These are phyloP conservation scores for Macroramphosus scolopax DNA, from an alignment of 2,797 vertebrate species.

Conservation along the genomic window DNA sequence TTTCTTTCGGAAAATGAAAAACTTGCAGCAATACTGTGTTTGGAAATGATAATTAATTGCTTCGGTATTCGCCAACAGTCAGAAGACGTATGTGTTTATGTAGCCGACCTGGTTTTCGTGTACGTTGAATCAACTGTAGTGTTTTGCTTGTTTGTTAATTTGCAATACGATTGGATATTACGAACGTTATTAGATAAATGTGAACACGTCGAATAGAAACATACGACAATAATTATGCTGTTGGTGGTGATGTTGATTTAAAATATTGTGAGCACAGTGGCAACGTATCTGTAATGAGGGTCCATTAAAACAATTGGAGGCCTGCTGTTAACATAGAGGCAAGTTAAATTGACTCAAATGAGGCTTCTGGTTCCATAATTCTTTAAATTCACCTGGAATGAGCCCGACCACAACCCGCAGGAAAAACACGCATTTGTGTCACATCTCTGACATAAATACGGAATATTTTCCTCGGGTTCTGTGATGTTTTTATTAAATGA, in stretches of 20 bases:
- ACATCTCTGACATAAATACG: conserved; percentile 55
- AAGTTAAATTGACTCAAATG: conserved; percentile 50
- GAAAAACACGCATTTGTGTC: conserved; percentile 51
- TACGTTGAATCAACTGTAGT: too few species aligned
- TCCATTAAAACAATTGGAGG: conserved; percentile 23
- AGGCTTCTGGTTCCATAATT: conserved; percentile 55
- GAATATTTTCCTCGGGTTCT: conserved; percentile 31
- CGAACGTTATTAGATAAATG: too few species aligned
- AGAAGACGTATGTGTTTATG: too few species aligned
- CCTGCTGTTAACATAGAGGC: conserved; percentile 35
- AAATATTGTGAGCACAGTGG: conserved; percentile 13
- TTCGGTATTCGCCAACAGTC: too few species aligned
- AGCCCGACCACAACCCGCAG: conserved; percentile 37
- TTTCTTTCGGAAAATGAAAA: too few species aligned
- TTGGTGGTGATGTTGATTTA: conserved; percentile 1
- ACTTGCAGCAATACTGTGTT: too few species aligned
- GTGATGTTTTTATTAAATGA: conserved; percentile 54
- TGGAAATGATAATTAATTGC: too few species aligned
- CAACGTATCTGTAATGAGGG: conserved; percentile 14
- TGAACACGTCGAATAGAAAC: too few species aligned
- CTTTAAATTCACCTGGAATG: conserved; percentile 55
- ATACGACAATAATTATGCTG: conserved; percentile 5
- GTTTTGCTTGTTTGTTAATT: too few species aligned
- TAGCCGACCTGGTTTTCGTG: too few species aligned
- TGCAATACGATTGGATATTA: too few species aligned